These are phyloP conservation scores for Aleadryas rufinucha DNA, from an alignment of 2,113 vertebrate species.

Conservation along the genomic window DNA sequence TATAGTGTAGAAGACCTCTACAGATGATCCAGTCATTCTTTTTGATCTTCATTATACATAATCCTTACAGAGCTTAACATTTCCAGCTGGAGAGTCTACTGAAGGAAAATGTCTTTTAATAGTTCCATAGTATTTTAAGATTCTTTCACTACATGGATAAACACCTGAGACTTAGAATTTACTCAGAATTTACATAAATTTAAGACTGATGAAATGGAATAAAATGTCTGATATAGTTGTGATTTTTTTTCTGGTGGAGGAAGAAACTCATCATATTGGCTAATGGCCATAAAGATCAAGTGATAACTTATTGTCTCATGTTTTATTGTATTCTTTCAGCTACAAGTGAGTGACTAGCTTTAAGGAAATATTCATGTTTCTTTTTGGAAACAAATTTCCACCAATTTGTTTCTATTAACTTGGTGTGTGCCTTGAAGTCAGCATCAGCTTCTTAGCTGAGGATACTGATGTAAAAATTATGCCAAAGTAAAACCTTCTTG, in stretches of 20 bases:
- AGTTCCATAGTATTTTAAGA: not conserved
- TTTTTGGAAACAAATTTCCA: not conserved
- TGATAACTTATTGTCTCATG: not conserved
- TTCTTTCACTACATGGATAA: not conserved
- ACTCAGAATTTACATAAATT: not conserved
- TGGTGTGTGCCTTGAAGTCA: not conserved
- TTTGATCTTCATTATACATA: not conserved
- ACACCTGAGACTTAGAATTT: not conserved
- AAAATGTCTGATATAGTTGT: not conserved
- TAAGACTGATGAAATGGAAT: not conserved
- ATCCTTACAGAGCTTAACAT: not conserved
- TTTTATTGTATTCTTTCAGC: not conserved
- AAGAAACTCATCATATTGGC: not conserved
- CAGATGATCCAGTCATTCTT: not conserved
- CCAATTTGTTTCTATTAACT: not conserved
- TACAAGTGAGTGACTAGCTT: not conserved
- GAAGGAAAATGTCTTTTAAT: not conserved
- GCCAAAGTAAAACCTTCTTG: not conserved
- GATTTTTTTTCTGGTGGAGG: not conserved
- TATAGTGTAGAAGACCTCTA: not conserved
- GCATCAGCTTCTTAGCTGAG: not conserved
- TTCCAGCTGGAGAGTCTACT: not conserved
- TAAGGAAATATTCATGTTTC: not conserved
- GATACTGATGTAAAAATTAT: not conserved
- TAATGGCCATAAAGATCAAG: not conserved